phyloP scores from a whole-genome alignment of 2,888 invertebrate species.

The Acronicta aceris region DNA sequence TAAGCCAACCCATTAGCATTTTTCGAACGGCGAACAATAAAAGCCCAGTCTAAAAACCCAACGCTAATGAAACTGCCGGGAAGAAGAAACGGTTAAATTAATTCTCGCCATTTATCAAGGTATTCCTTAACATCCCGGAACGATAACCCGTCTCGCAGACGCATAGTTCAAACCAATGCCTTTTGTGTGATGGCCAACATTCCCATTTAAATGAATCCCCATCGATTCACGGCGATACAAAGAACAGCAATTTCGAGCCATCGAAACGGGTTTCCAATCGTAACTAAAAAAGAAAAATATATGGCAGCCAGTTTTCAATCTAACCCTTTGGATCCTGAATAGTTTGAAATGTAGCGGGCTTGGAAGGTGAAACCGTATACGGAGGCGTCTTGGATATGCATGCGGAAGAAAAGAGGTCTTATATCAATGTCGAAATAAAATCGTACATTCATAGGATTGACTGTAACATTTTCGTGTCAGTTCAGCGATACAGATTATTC shows the following conservation, averaged over 20 bases:
- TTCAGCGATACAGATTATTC: too few relatives aligned
- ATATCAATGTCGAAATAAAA: slow-evolving; percentile 14
- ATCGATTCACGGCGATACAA: slow-evolving; percentile 58
- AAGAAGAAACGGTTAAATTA: background rate
- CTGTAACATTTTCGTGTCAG: background rate
- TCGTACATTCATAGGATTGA: background rate
- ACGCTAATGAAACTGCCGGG: background rate
- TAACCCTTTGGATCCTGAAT: slow-evolving; percentile 54
- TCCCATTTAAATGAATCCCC: slow-evolving; percentile 58
- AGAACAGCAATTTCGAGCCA: slow-evolving; percentile 56
- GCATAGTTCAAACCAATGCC: slow-evolving; percentile 45
- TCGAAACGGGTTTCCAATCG: slow-evolving; percentile 59
- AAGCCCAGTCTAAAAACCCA: background rate
- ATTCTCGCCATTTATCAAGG: slow-evolving; percentile 7
- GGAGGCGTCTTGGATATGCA: slow-evolving; percentile 30
- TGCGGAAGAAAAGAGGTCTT: slow-evolving; percentile 8
- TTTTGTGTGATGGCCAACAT: slow-evolving; percentile 54
- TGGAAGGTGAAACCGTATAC: slow-evolving; percentile 16
- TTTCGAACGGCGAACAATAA: too few relatives aligned
- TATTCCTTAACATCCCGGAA: background rate
- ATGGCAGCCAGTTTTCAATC: slow-evolving; percentile 55
- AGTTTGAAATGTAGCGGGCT: slow-evolving; percentile 45
- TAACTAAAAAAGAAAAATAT: slow-evolving; percentile 56
- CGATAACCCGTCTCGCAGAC: slow-evolving; percentile 15
- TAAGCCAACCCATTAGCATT: too few relatives aligned